These are phyloP conservation scores for Alcis repandata DNA, from an alignment of 2,888 invertebrate genomes.

Conservation along the genomic window DNA sequence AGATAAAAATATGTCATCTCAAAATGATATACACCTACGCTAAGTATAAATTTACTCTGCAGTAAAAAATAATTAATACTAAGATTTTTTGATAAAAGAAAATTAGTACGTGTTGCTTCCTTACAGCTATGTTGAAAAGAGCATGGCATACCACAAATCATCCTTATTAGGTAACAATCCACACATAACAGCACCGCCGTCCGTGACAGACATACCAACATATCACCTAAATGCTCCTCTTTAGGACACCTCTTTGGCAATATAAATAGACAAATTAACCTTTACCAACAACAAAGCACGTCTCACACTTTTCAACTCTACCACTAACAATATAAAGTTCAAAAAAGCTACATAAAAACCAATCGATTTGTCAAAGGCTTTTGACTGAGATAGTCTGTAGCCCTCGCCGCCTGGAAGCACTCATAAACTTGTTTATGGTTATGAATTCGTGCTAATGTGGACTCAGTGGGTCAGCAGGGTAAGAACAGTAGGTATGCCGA, in stretches of 20 bases:
- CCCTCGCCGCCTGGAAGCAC: slow-evolving; percentile 50
- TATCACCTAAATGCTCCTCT: slow-evolving; percentile 49
- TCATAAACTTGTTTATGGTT: slow-evolving; percentile 59
- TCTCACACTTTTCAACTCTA: slow-evolving; percentile 45
- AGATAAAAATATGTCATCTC: no score
- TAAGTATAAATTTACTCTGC: no score
- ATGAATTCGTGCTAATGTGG: slow-evolving; percentile 71
- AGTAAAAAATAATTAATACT: no score
- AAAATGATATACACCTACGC: no score
- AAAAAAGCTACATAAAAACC: slow-evolving; percentile 10
- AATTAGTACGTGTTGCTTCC: neutral
- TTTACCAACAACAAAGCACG: slow-evolving; percentile 43
- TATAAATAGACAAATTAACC: slow-evolving; percentile 61
- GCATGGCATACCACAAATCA: slow-evolving; percentile 33
- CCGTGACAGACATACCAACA: slow-evolving; percentile 57
- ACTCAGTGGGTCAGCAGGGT: slow-evolving; percentile 73
- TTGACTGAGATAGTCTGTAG: slow-evolving; percentile 46
- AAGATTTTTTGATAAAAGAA: no score
- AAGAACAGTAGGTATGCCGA: slow-evolving; percentile 64
- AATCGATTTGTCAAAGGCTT: slow-evolving; percentile 46
- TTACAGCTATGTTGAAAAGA: neutral
- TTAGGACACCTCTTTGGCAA: slow-evolving; percentile 51
- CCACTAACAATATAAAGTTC: slow-evolving; percentile 12
- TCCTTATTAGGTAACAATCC: slow-evolving; percentile 66
- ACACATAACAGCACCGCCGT: slow-evolving; percentile 56